phyloP scores from a whole-genome alignment of 2,113 vertebrate genomes.

The Bubo blakistoni region DNA sequence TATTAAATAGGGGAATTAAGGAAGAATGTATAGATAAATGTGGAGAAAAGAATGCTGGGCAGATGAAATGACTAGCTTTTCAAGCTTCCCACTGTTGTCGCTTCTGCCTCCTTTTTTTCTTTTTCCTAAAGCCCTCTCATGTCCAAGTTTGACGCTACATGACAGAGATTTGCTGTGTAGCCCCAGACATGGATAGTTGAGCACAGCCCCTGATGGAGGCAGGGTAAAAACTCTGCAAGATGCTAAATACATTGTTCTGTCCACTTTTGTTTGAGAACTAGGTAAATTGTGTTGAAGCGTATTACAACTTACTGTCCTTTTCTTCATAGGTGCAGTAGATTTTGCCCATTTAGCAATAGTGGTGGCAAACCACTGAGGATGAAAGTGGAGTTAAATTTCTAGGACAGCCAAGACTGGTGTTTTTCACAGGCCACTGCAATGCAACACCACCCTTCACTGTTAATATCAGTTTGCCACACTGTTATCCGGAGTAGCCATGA shows the following conservation, averaged over 20 bases:
- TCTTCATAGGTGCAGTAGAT: not conserved
- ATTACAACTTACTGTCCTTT: not conserved
- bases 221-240: not conserved
- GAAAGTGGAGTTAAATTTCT: not conserved
- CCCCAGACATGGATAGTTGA: not conserved
- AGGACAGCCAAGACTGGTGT: not conserved
- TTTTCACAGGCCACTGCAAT: not conserved
- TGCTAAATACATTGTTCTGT: not conserved
- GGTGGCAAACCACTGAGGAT: not conserved
- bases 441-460: not conserved
- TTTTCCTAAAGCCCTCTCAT: not conserved
- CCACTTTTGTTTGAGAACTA: not conserved
- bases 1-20: not conserved
- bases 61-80: not conserved
- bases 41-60: not conserved
- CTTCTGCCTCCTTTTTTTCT: accelerated
- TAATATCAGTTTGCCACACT: not conserved
- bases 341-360: not conserved
- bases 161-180: not conserved
- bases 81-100: not conserved
- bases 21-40: not conserved
- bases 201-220: not conserved
- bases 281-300: not conserved
- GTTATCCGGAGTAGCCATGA: not conserved
- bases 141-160: accelerated